Conservation (phyloP, 2,797 vertebrate genomes). For the Amniataba percoides region DNA sequence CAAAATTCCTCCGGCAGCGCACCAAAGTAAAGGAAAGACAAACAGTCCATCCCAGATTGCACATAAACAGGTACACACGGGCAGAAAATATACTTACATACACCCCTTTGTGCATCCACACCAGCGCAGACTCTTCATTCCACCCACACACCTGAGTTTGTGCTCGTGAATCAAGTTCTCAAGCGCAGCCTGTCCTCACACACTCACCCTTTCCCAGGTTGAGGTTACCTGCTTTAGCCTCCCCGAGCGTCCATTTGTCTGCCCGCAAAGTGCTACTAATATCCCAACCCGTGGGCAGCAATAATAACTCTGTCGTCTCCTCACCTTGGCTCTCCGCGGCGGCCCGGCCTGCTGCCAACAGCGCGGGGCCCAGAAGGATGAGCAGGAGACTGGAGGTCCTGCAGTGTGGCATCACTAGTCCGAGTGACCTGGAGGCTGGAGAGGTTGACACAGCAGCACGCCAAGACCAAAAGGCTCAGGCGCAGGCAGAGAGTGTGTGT, state of each 20-base stretch:
- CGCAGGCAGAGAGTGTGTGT: constrained; percentile 62
- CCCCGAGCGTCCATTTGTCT: constrained; percentile 44
- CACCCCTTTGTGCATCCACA: constrained; percentile 48
- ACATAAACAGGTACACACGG: constrained; percentile 52
- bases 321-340: constrained; percentile 81
- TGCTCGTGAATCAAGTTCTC: constrained; percentile 23
- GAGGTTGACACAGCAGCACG: constrained; percentile 58
- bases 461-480: constrained; percentile 53
- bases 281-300: constrained; percentile 53
- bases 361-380: constrained; percentile 73
- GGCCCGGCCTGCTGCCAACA: constrained; percentile 63
- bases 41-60: constrained; percentile 59
- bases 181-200: constrained; percentile 35
- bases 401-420: constrained; percentile 76
- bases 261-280: constrained; percentile 64
- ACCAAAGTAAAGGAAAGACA: constrained; percentile 65
- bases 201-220: constrained; percentile 37
- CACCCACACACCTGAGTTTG: constrained; percentile 45
- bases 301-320: constrained; percentile 63
- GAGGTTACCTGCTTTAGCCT: constrained; percentile 63
- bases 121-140: constrained; percentile 28
- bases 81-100: constrained; percentile 58
- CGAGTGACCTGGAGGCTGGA: constrained; percentile 61
- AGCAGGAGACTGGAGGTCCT: constrained; percentile 62
- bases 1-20: constrained; percentile 30